phyloP scores from a whole-genome alignment of 2,113 vertebrate genomes.

The Patagioenas fasciata region DNA sequence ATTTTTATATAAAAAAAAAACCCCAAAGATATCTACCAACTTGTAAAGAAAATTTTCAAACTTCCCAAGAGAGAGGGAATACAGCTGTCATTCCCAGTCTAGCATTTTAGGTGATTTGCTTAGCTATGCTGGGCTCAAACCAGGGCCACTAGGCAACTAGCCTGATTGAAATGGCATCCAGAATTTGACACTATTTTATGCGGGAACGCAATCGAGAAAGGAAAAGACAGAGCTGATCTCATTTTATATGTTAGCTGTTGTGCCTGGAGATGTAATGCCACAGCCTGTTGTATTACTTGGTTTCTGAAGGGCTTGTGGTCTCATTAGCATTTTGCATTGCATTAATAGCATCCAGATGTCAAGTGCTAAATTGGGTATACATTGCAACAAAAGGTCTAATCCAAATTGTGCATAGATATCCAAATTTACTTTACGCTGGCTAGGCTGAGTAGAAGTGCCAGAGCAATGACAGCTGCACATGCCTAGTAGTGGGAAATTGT shows the following conservation, averaged over 20 bases:
- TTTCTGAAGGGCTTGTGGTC: neutral
- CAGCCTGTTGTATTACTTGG: neutral
- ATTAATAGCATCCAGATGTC: constrained; percentile 42
- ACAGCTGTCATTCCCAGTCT: neutral
- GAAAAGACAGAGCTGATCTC: neutral
- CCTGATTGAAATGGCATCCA: neutral
- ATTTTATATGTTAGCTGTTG: neutral
- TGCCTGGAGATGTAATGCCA: constrained; percentile 21
- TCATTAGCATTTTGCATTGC: neutral
- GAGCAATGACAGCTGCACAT: neutral
- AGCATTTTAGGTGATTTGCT: neutral
- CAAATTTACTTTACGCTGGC: neutral
- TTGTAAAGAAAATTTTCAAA: neutral
- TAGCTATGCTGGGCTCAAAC: neutral
- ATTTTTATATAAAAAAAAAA: neutral
- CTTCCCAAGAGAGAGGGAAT: neutral
- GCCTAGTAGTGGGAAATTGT: neutral
- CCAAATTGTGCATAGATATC: neutral
- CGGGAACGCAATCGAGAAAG: neutral
- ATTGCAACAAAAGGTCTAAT: neutral
- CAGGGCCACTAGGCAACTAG: neutral
- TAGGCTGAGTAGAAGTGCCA: neutral
- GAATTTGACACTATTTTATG: neutral
- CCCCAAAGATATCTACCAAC: neutral
- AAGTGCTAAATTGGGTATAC: neutral